Conservation (phyloP, 2,113 vertebrate species). For the Raja brachyura region DNA sequence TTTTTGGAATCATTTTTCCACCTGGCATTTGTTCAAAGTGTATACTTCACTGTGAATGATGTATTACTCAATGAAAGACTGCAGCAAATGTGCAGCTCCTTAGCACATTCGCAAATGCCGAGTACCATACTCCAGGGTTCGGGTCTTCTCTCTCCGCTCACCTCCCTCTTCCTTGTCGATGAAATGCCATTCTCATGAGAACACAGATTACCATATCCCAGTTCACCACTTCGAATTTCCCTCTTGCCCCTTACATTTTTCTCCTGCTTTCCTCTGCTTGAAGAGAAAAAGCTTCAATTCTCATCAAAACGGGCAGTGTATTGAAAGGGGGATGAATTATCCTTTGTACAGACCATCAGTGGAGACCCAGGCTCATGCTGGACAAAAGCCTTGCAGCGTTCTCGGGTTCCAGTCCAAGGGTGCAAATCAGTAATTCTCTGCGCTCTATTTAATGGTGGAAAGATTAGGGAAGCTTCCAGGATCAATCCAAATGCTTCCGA, state of each 20-base stretch:
- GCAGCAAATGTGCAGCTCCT: slow-evolving; percentile 26
- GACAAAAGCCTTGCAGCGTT: not conserved
- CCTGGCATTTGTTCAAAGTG: slow-evolving; percentile 34
- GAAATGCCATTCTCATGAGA: slow-evolving; percentile 19
- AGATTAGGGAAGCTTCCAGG: not conserved
- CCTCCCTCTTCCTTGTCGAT: not conserved
- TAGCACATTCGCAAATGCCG: not conserved
- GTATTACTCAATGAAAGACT: slow-evolving; percentile 26
- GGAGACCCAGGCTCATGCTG: not conserved
- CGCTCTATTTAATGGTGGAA: not conserved
- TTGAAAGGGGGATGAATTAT: not conserved
- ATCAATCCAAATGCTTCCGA: not conserved
- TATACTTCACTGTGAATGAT: slow-evolving; percentile 20
- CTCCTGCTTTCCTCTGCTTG: not conserved
- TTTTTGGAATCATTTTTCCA: slow-evolving; percentile 14
- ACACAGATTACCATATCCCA: not conserved
- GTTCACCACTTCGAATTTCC: not conserved
- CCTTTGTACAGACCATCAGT: not conserved
- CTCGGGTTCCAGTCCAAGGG: not conserved
- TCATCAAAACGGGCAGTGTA: not conserved
- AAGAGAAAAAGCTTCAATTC: not conserved
- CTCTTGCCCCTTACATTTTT: not conserved
- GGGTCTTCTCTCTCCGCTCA: not conserved
- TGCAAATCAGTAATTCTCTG: not conserved
- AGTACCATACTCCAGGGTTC: not conserved